Base-by-base conservation (phyloP, 2,888 invertebrate genomes). In the Geophilus truncorum region DNA sequence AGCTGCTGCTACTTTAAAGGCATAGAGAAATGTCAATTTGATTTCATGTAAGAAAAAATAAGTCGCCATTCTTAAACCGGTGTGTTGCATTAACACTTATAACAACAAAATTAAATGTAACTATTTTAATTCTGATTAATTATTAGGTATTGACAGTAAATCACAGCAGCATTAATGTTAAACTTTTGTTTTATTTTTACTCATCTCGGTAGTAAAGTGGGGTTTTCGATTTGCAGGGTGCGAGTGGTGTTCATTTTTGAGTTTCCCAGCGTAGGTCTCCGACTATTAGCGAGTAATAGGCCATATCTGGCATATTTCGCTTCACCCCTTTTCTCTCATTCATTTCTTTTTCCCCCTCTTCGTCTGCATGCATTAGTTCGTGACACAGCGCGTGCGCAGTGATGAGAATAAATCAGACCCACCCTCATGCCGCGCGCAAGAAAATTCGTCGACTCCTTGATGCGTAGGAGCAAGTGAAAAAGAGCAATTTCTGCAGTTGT, bases 401-500 rank as follows among this genome's bases (percentile, higher is more conserved):
- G 70, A 70, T 70, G 70, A 70, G 70, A 70, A 70, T 70, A 70
- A 70, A 70, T 70, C 70, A 70, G 70, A 28, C 70, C 70, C 70
- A 70, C 70, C 70, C 70, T 70, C 70, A n/a, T 70, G 28, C 70
- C 70, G 23, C 28, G 57, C 15, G 70, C 70, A 70, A 70, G 70
- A 70, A 45, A 70, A 70, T 70, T 70, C 70, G 70, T 70, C 70
- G 70, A 70, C 70, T 70, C 70, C 70, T 10, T 70, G 70, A 70
- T 70, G 70, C 70, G 70, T 25, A 70, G 15, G 70, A 70, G 70
- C 70, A 70, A 70, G 45, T 70, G 70, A 70, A 40, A 78, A 78
- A 36, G 78, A 78, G 45, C n/a, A 78, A 45, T 78, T 78, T 45
- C 78, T 23, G 51, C 34, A 78, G 78, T 78, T 25, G 78, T 36